Base-by-base conservation (phyloP, 2,888 invertebrate genomes). In the Aphodius granarius region DNA sequence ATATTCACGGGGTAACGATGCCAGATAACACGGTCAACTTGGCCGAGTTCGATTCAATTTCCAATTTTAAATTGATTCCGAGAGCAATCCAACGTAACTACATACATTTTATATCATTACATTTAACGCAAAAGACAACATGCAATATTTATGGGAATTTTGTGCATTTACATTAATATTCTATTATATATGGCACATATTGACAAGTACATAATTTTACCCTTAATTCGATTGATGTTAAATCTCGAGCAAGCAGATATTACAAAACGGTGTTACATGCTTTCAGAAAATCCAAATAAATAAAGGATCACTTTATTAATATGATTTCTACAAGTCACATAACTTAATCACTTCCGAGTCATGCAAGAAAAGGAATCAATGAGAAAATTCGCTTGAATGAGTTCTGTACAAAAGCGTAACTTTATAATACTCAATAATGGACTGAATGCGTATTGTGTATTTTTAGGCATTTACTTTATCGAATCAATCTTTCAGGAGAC, bases 381-480 rank as follows among this genome's bases (percentile, higher is more conserved):
- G 13, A 43, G 6, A 43, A n/a, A 43, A 3, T 2, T 13, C 43
- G 43, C 43, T 13, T 43, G 43, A 43, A 43, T 43, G 43, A 43
- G 6, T 6, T 43, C 43, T 6, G 43, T 43, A 13, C 1, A 2
- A 13, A 43, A 43, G 43, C 43, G 43, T 13, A 43, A 13, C 43
- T 43, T 43, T 43, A 43, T 43, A 43, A 43, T 43, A 43, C 43
- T 9, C 43, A 43, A 43, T 68, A 68, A 68, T 68, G 22, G 68
- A 68, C 22, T 22, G 68, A 20, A 22, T 22, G 68, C 68, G 19
- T 68, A 68, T 68, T 68, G 68, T 68, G 68, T 68, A 21, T 68
- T 68, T 22, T 43, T 43, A 43, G 68, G 68, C 21, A 68, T 68
- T 68, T 68, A 68, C 68, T 68, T 68, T 68, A 68, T 68, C 68